These are phyloP conservation scores for Chrysolina haemoptera DNA, from an alignment of 2,888 invertebrate genomes.

Conservation along the genomic window DNA sequence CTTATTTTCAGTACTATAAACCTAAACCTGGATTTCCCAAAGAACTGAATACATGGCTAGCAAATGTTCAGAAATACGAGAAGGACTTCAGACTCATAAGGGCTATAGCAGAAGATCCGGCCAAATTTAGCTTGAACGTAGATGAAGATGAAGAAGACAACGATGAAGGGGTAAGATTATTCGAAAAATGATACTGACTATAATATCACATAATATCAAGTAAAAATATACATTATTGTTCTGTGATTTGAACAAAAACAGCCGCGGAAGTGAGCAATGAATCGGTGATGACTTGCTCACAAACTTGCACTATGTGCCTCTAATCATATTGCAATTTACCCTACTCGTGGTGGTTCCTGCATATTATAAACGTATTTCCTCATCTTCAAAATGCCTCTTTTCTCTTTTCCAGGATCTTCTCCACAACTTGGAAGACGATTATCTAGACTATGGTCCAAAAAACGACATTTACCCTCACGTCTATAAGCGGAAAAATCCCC, in stretches of 20 bases:
- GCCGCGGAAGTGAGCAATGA: too few relatives aligned
- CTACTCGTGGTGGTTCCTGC: not conserved
- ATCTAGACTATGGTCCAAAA: conserved; percentile 42
- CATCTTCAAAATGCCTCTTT: not conserved
- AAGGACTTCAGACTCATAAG: conserved; percentile 64
- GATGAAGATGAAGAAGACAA: conserved; percentile 33
- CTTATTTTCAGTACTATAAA: conserved; percentile 56
- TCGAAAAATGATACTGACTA: too few relatives aligned
- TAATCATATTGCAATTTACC: too few relatives aligned
- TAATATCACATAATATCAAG: too few relatives aligned
- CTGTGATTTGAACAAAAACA: too few relatives aligned
- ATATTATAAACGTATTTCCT: not conserved
- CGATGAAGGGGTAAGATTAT: conserved; percentile 26
- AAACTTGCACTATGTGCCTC: too few relatives aligned
- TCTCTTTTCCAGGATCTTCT: conserved; percentile 31
- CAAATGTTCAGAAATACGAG: conserved; percentile 61
- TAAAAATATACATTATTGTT: too few relatives aligned
- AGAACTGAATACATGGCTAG: conserved; percentile 64
- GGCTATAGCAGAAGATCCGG: conserved; percentile 52
- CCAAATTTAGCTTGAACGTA: conserved; percentile 40
- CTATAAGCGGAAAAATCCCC: conserved; percentile 41
- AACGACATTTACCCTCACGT: conserved; percentile 56
- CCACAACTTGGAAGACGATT: conserved; percentile 27
- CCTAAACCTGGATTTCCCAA: conserved; percentile 62
- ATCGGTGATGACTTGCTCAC: too few relatives aligned